Conservation (phyloP, 2,797 vertebrate genomes). For the Epinephelus coioides region DNA sequence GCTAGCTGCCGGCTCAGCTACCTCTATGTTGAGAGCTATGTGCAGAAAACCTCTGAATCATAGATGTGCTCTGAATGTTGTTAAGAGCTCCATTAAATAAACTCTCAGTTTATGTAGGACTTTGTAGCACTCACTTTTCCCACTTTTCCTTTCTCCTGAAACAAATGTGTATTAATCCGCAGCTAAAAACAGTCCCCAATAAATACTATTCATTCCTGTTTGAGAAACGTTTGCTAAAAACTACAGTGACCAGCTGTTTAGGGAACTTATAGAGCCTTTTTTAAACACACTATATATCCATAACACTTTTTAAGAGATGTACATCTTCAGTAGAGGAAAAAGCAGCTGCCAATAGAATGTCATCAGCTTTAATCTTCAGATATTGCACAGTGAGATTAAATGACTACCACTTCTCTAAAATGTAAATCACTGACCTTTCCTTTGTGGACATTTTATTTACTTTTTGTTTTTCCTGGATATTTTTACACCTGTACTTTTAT, state of each 20-base stretch:
- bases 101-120: too few species aligned
- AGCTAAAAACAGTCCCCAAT: neutral
- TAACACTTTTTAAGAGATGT: neutral
- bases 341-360: neutral
- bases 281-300: neutral
- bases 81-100: too few species aligned
- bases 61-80: too few species aligned
- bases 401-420: neutral
- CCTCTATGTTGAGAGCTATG: too few species aligned
- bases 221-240: neutral
- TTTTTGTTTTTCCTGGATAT: neutral
- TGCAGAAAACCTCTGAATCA: too few species aligned
- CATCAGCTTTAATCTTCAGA: neutral
- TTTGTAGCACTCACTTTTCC: too few species aligned
- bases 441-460: neutral
- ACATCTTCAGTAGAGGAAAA: neutral
- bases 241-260: neutral
- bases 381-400: neutral
- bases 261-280: neutral
- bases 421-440: neutral
- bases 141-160: neutral
- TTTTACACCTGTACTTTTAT: neutral
- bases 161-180: neutral
- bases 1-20: too few species aligned
- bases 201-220: neutral